A percentile compares a stretch with the other conserved stretches of the same genome.
Evolutionary conservation across 2,888 invertebrate species (phyloP).

Genomic region (Hydroisotoma schaefferi): DNA sequence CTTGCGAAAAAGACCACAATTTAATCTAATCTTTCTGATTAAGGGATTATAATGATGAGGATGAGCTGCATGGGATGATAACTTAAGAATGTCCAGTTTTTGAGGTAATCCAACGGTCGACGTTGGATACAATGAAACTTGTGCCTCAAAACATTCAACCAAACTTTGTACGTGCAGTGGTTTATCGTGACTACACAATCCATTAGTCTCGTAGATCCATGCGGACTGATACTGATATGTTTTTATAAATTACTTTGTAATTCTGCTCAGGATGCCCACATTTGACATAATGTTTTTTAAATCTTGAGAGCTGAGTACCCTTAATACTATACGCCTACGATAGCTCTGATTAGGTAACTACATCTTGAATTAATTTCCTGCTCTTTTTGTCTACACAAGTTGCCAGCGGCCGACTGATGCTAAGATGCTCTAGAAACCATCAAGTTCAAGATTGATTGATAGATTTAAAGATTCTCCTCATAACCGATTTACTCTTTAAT

Average conservation of each 20-base stretch:
- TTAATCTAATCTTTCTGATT: neutral
- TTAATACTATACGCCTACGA: no score
- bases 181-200: slow-evolving; percentile 28
- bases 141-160: neutral
- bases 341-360: no score
- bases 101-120: no score
- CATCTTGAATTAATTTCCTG: neutral
- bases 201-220: slow-evolving; percentile 10
- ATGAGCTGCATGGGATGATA: neutral
- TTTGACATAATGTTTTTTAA: no score
- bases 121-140: no score
- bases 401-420: no score
- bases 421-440: no score
- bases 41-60: slow-evolving; percentile 2
- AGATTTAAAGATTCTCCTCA: neutral
- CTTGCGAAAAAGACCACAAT: neutral
- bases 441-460: neutral
- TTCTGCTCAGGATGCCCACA: no score
- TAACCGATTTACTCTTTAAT: neutral
- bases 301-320: no score
- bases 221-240: neutral
- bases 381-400: neutral
- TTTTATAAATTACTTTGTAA: neutral
- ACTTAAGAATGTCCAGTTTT: neutral
- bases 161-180: slow-evolving; percentile 18